phyloP scores from a whole-genome alignment of 2,797 vertebrate genomes.

The Octomys mimax region DNA sequence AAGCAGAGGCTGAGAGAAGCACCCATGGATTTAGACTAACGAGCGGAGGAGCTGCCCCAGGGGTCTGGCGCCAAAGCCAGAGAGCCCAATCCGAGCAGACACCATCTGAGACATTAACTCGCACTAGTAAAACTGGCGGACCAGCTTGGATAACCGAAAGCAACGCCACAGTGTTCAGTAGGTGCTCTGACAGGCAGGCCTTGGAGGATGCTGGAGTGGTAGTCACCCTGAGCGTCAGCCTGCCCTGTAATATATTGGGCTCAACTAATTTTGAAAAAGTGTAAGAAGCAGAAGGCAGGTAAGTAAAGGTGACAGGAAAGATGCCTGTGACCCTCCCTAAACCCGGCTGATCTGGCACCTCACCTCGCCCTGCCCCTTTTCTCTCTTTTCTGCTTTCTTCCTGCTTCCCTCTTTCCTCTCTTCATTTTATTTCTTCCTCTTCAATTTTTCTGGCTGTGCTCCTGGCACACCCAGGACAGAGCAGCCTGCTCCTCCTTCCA shows the following conservation, averaged over 20 bases:
- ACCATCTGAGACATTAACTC: not conserved
- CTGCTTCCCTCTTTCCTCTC: not conserved
- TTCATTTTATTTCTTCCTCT: accelerated
- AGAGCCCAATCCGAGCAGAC: not conserved
- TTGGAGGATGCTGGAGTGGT: not conserved
- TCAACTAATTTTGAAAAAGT: not conserved
- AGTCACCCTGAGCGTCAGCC: not conserved
- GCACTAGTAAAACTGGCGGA: not conserved
- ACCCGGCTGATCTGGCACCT: not conserved
- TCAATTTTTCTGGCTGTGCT: not conserved
- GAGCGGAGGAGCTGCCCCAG: not conserved
- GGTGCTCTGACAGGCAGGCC: not conserved
- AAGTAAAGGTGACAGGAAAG: not conserved
- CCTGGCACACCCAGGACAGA: not conserved
- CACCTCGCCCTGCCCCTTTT: accelerated
- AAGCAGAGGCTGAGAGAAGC: not conserved
- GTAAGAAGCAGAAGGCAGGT: not conserved
- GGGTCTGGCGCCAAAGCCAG: not conserved
- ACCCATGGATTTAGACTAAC: not conserved
- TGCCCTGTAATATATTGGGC: not conserved
- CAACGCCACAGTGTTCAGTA: not conserved
- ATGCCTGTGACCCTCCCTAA: not conserved
- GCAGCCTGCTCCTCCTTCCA: not conserved
- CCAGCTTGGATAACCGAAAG: not conserved
- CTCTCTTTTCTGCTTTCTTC: not conserved